Evolutionary conservation across 2,888 invertebrate genomes (phyloP), one percentile per base, ranked within the genome.

Genomic region (Leucoptera coffeella): DNA sequence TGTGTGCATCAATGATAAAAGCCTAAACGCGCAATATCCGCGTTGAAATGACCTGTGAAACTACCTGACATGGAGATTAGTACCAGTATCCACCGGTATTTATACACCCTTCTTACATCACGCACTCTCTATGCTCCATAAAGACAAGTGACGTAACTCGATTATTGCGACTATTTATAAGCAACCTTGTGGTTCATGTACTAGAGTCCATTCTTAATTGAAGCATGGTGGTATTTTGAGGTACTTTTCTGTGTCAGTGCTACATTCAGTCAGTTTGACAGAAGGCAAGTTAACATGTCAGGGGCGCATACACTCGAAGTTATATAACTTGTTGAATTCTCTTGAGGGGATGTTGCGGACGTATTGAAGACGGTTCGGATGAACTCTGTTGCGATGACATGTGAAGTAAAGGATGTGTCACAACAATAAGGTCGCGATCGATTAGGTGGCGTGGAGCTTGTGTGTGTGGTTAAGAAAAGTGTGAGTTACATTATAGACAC

Each of bases 51-150:
- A 62, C 49, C 67, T 67, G 65, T 65, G 57, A 64, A 69, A 67
- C 69, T 64, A 67, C 64, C 65, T 69, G 69, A 69, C 69, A 65
- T 59, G 69, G 69, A 62, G 69, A 67, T 69, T 69, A 69, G 69
- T 62, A 69, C 69, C 64, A 67, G 62, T 60, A 61, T 61, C 65
- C 69, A 64, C 69, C 57, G 48, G 47, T 51, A 51, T 48, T 58
- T 55, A 53, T 54, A 50, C 58, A 50, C 69, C 69, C 69, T 59
- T 54, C 64, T 67, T 69, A 67, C 65, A 51, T 67, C 69, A 69
- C 69, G 69, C 67, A 69, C 67, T 65, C 49, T 39, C n/a, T n/a
- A n/a, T n/a, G n/a, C n/a, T n/a, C n/a, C n/a, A n/a, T 43, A 37
- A 40, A 36, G 40, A 41, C 44, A 45, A 50, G 46, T 45, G 54